phyloP scores from a whole-genome alignment of 2,797 vertebrate species.

The Craterocephalus amniculus region DNA sequence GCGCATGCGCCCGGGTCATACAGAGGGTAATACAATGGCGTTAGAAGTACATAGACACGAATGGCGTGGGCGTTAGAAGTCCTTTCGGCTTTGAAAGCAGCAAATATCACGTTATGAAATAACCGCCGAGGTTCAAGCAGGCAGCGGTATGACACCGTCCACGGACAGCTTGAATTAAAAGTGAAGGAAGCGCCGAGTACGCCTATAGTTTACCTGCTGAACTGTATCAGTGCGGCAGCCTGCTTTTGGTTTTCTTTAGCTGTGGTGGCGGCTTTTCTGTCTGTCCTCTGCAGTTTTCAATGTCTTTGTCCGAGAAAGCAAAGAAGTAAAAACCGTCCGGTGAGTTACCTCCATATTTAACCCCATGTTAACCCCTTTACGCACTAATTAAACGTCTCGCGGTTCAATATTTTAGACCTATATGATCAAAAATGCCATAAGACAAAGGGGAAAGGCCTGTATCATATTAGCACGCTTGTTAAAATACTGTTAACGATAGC shows the following conservation, averaged over 20 bases:
- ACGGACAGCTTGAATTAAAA: not conserved
- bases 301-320: constrained; percentile 52
- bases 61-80: not conserved
- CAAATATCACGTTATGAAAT: not conserved
- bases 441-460: not conserved
- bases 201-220: constrained; percentile 3
- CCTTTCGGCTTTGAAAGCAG: not conserved
- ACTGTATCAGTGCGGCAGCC: not conserved
- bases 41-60: constrained; percentile 15
- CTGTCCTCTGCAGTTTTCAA: constrained; percentile 23
- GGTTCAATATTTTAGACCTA: not conserved
- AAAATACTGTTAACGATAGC: not conserved
- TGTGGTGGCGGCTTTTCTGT: not conserved
- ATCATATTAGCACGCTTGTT: not conserved
- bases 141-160: not conserved
- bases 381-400: not conserved
- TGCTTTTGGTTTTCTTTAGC: not conserved
- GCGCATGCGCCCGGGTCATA: constrained; percentile 69
- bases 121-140: not conserved
- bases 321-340: constrained; percentile 31
- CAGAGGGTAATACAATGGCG: constrained; percentile 75
- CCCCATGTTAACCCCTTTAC: not conserved
- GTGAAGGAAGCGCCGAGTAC: not conserved
- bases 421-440: not conserved
- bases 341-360: constrained; percentile 44